Base-by-base conservation (phyloP, 2,113 vertebrate species). In the Sorex fumeus region DNA sequence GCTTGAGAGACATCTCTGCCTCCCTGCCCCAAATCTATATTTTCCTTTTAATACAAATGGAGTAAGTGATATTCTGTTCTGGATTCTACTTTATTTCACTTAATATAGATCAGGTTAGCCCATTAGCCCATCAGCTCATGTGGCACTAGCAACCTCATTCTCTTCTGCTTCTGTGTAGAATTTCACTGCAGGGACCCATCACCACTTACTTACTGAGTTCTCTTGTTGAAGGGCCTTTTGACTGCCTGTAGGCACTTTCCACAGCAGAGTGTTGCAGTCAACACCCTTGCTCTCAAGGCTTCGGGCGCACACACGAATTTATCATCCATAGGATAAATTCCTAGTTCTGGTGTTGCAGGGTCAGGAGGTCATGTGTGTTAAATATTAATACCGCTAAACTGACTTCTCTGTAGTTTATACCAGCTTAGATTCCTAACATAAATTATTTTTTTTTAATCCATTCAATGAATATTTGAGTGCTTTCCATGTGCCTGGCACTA, bases 1-100 rank as follows among this genome's bases (percentile, higher is more conserved):
- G 13, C 40, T 40, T 40, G 40, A 40, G 40, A 40, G 40, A 40
- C 40, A 7, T 40, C 40, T 40, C 40, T 40, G 53, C 18, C 13
- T 53, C 53, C 53, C 53, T 53, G 53, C 53, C 53, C 53, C 18
- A 53, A 53, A 53, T 53, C 53, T 53, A n/a, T n/a, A 27, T 75
- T 86, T 60, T 45, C n/a, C 15, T 78, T 74, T 75, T n/a, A 47
- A 80, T 50, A 28, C 19, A 91, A 83, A 75, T n/a, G 60, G 43
- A 43, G 23, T 18, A 71, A 60, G 70, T 27, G 57, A 66, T 60
- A 0, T 1, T 34, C 4, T 21, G 1, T 66, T 78, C 28, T 34
- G 15, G 3, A 34, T 8, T 32, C 21, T 27, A 6, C 18, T 34
- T 72, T 18, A 30, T 27, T 28, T 91, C 69, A 77, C 11, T 43